Percentiles rank a stretch among this genome's conserved stretches.
Conservation (phyloP, 1,140 invertebrate genomes). For the Hylaeus anthracinus region DNA sequence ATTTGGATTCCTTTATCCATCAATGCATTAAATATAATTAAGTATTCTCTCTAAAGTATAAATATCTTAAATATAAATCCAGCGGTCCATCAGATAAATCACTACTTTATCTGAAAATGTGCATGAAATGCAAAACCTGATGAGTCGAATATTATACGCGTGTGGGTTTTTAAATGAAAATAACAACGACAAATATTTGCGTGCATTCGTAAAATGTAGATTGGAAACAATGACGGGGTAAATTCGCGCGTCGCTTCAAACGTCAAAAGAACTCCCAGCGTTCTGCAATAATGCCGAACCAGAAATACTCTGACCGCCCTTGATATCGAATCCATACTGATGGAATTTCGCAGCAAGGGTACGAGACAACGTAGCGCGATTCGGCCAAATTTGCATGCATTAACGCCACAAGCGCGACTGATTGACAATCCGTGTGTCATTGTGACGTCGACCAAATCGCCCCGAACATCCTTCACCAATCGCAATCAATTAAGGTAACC, state of each 20-base stretch:
- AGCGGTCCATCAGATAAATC: too few species aligned
- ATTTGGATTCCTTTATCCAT: too few species aligned
- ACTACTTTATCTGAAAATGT: too few species aligned
- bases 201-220: neutral
- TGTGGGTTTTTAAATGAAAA: too few species aligned
- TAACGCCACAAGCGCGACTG: constrained; percentile 79
- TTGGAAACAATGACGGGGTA: neutral
- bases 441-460: constrained; percentile 76
- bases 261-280: constrained; percentile 49
- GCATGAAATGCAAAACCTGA: too few species aligned
- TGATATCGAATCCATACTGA: constrained; percentile 67
- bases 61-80: too few species aligned
- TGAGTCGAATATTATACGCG: too few species aligned
- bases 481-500: constrained; percentile 80
- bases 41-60: too few species aligned
- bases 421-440: constrained; percentile 80
- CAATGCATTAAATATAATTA: too few species aligned
- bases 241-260: neutral
- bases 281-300: constrained; percentile 23
- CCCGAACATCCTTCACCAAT: constrained; percentile 64
- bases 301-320: constrained; percentile 53
- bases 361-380: constrained; percentile 65
- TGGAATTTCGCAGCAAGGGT: constrained; percentile 59
- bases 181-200: neutral
- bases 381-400: constrained; percentile 77